Percentiles rank a stretch among this genome's conserved stretches.
Evolutionary conservation across 1,140 invertebrate genomes (phyloP).

Genomic region (Anoplophora glabripennis): DNA sequence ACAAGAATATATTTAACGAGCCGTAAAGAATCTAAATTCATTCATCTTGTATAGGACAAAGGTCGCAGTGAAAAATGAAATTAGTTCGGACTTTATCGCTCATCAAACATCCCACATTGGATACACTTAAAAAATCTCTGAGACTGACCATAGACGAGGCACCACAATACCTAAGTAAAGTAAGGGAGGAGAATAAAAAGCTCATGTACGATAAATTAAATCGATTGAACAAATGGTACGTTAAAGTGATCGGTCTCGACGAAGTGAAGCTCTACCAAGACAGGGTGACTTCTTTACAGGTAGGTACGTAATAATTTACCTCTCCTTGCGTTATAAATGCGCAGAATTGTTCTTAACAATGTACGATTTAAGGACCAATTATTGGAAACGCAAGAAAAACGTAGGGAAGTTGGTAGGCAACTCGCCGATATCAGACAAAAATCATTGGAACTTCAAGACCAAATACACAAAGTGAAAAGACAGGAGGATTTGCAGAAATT

Average conservation of each 20-base stretch:
- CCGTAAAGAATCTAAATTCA: not conserved
- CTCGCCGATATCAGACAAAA: conserved; percentile 37
- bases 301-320: conserved; percentile 18
- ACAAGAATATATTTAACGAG: too few species aligned
- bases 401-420: conserved; percentile 37
- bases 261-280: conserved; percentile 52
- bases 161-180: conserved; percentile 19
- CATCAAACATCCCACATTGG: conserved; percentile 18
- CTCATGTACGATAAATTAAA: conserved; percentile 41
- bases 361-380: conserved; percentile 34
- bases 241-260: conserved; percentile 50
- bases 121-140: conserved; percentile 20
- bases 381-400: conserved; percentile 40
- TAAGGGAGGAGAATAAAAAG: conserved; percentile 28
- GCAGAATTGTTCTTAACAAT: not conserved
- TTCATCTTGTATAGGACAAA: not conserved
- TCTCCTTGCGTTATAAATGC: not conserved
- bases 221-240: conserved; percentile 50
- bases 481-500: conserved; percentile 41
- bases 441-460: conserved; percentile 43
- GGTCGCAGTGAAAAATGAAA: conserved; percentile 17
- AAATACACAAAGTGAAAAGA: conserved; percentile 43
- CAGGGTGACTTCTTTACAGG: conserved; percentile 48
- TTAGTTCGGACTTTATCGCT: conserved; percentile 6
- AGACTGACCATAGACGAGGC: conserved; percentile 17